These are phyloP conservation scores for Synaphobranchus kaupii DNA, from an alignment of 2,797 vertebrate species.

Conservation along the genomic window DNA sequence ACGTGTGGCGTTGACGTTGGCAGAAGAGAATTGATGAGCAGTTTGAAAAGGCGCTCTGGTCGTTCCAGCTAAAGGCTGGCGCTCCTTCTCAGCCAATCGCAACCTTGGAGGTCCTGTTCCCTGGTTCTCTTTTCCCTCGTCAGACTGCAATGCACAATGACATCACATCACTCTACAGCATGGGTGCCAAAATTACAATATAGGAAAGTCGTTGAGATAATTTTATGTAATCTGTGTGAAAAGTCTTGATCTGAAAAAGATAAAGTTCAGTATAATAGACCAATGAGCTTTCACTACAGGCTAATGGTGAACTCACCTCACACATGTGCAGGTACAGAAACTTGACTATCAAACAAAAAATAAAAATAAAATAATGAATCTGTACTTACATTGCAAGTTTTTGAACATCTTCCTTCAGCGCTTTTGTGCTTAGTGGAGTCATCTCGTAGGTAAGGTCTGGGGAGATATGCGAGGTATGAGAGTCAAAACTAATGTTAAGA, in stretches of 20 bases:
- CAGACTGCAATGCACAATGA: constrained; percentile 45
- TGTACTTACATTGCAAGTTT: constrained; percentile 44
- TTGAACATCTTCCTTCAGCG: background rate
- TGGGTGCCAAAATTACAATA: background rate
- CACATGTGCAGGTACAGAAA: background rate
- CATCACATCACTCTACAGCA: background rate
- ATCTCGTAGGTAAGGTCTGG: constrained; percentile 47
- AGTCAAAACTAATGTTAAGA: background rate
- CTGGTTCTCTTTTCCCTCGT: constrained; percentile 66
- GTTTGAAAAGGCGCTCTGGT: constrained; percentile 15
- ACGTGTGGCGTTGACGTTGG: constrained; percentile 20
- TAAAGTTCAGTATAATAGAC: background rate
- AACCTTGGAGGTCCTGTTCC: constrained; percentile 4
- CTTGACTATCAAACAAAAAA: background rate
- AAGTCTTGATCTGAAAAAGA: background rate
- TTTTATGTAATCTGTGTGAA: background rate
- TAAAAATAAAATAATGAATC: background rate
- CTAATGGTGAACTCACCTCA: background rate
- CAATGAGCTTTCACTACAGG: background rate
- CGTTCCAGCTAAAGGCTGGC: constrained; percentile 1
- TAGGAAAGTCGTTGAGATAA: background rate
- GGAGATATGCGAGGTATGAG: background rate
- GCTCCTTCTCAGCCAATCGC: constrained; percentile 26
- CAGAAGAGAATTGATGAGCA: constrained; percentile 9
- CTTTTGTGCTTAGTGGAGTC: constrained; percentile 34